A percentile compares a stretch with the other conserved stretches of the same genome.
phyloP scores from a whole-genome alignment of 2,113 vertebrate species.

The Poecilia latipinna region DNA sequence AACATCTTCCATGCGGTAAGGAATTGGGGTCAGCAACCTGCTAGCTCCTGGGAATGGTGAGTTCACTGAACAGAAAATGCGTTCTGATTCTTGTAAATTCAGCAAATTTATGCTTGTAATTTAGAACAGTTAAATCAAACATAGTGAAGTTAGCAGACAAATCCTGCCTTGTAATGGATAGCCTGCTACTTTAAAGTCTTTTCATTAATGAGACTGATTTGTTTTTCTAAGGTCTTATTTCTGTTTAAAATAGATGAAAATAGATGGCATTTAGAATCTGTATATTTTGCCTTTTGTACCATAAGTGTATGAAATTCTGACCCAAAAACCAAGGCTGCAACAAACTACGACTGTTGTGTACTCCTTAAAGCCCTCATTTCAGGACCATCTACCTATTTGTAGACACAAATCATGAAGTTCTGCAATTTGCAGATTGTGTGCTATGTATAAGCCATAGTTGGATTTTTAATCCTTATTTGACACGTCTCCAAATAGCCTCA shows the following conservation, averaged over 20 bases:
- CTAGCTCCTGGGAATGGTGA: too few relatives aligned
- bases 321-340: not conserved
- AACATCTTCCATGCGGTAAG: too few relatives aligned
- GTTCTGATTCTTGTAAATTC: too few relatives aligned
- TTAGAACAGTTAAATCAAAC: too few relatives aligned
- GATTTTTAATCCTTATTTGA: not conserved
- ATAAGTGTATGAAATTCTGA: not conserved
- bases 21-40: too few relatives aligned
- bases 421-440: not conserved
- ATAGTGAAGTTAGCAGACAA: too few relatives aligned
- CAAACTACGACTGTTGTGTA: not conserved
- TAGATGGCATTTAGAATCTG: not conserved
- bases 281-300: not conserved
- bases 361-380: not conserved
- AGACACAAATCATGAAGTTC: not conserved
- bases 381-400: not conserved
- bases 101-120: too few relatives aligned
- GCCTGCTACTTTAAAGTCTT: not conserved
- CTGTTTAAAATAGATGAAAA: not conserved
- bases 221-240: not conserved
- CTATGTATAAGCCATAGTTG: not conserved
- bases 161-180: too few relatives aligned
- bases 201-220: not conserved
- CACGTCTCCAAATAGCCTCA: slow-evolving; percentile 14
- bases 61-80: too few relatives aligned